These are phyloP conservation scores for Clistopyga incitator DNA, from an alignment of 2,888 invertebrate genomes.

Conservation along the genomic window DNA sequence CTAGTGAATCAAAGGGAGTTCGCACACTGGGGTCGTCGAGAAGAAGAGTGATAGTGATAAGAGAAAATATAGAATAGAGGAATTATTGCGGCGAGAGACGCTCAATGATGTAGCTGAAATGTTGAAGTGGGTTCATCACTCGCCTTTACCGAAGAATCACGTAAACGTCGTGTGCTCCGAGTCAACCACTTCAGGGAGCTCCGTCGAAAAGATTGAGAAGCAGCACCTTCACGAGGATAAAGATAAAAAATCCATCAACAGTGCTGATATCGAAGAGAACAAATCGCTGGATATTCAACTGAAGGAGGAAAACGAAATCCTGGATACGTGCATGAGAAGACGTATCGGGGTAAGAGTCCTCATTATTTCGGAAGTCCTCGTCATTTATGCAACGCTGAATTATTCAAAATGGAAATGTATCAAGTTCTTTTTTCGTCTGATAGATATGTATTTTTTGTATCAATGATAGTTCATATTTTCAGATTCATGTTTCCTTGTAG, in stretches of 20 bases:
- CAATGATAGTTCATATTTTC: too few relatives aligned
- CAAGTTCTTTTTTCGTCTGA: too few relatives aligned
- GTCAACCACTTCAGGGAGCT: slow-evolving; percentile 45
- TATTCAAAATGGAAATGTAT: too few relatives aligned
- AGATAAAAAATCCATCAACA: slow-evolving; percentile 32
- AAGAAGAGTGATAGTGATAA: slow-evolving; percentile 28
- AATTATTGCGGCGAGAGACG: slow-evolving; percentile 46
- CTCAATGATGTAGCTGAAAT: slow-evolving; percentile 75
- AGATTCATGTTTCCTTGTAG: too few relatives aligned
- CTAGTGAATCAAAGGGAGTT: background rate
- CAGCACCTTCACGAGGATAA: slow-evolving; percentile 34
- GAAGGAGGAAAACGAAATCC: slow-evolving; percentile 68
- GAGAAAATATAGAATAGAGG: background rate
- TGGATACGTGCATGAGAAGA: slow-evolving; percentile 72
- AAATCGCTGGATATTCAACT: slow-evolving; percentile 37
- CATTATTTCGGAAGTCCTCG: background rate
- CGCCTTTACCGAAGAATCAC: slow-evolving; percentile 77
- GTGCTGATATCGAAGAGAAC: slow-evolving; percentile 23
- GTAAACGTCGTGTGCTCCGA: slow-evolving; percentile 60
- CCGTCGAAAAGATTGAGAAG: slow-evolving; percentile 41
- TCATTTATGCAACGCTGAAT: too few relatives aligned
- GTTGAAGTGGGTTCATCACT: slow-evolving; percentile 83
- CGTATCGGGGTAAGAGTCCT: slow-evolving; percentile 75
- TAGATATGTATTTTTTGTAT: too few relatives aligned
- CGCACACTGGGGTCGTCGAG: background rate